Base-by-base conservation (phyloP, 2,113 vertebrate species). In the Nothobranchius kuhntae region DNA sequence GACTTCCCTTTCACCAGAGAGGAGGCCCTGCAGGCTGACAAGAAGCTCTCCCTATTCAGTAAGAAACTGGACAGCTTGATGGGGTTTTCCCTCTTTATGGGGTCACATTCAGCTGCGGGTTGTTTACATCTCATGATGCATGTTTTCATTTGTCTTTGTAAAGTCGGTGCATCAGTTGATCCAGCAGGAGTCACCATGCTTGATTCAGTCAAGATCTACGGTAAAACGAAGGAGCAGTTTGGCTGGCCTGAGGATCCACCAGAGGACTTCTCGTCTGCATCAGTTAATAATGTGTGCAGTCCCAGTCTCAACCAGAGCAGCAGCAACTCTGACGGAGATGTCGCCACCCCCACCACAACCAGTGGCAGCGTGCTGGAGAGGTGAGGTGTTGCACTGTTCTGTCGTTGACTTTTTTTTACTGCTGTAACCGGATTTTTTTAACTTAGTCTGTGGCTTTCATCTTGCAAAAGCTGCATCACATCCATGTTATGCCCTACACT, bases 171-270 rank as follows among this genome's bases (percentile, higher is more conserved):
- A 9, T 99, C 98, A 0, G 98, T 97, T 73, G 98, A 99, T 89
- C 97, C 98, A 13, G 96, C 96, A 17, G 97, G 98, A 12, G 97
- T 99, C 81, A 99, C 98, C 7, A 99, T 99, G 98, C 94, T 99
- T 44, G 98, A 99, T 75, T 97, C 96, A n/a, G 91, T 99, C 57
- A 99, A 99, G 85, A 95, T 99, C 50, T 99, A 99, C 5, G 98
- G 98, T 66, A 99, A 99, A 92, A 97, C 97, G n/a, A 99, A 99
- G 81, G 98, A 99, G 82, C 97, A 99, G 90, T 99, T 99, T 74
- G 98, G 97, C 44, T 99, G 98, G 97, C 98, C 98, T 1, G 98
- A 99, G 5, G 98, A 99, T 63, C 96, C 97, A 21, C 97, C 95
- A 0, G 98, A 99, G 73, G 98, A 99, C 62, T 99, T 99, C 82